Evolutionary conservation across 2,113 vertebrate species (phyloP).

Genomic region (Orthonyx spaldingii): DNA sequence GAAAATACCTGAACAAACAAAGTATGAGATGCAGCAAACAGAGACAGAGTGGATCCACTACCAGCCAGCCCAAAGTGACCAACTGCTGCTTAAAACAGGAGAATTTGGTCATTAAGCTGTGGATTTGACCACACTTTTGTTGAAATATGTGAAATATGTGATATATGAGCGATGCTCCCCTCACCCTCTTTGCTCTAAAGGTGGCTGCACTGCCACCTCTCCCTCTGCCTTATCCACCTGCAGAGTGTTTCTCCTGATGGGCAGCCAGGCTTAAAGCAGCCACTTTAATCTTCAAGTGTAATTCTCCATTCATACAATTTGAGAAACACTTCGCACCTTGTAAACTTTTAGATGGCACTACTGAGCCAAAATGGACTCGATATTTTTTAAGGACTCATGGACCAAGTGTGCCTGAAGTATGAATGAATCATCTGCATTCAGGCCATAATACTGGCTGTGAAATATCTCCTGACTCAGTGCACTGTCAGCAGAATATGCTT

Average conservation of each 20-base stretch:
- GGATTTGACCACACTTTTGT: fast-evolving
- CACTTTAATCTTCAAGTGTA: not conserved
- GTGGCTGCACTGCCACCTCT: not conserved
- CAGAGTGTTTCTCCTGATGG: not conserved
- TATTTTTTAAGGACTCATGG: constrained; percentile 43
- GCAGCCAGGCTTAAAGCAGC: not conserved
- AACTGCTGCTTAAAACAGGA: not conserved
- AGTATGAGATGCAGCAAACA: not conserved
- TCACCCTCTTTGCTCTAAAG: not conserved
- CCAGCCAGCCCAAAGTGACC: not conserved
- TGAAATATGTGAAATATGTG: fast-evolving
- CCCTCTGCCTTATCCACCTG: not conserved
- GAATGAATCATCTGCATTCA: constrained; percentile 55
- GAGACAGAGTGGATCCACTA: not conserved
- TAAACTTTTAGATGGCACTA: constrained; percentile 50
- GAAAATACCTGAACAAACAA: not conserved
- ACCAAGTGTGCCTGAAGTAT: constrained; percentile 5
- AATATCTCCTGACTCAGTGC: constrained; percentile 35
- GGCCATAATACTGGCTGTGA: not conserved
- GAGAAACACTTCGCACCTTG: constrained; percentile 51
- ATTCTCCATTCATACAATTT: not conserved
- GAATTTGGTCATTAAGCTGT: not conserved
- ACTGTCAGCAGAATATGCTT: constrained; percentile 24
- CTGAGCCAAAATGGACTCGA: constrained; percentile 39
- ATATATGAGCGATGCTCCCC: not conserved